Evolutionary conservation across 2,113 vertebrate genomes (phyloP).

Genomic region (Chroicocephalus ridibundus): DNA sequence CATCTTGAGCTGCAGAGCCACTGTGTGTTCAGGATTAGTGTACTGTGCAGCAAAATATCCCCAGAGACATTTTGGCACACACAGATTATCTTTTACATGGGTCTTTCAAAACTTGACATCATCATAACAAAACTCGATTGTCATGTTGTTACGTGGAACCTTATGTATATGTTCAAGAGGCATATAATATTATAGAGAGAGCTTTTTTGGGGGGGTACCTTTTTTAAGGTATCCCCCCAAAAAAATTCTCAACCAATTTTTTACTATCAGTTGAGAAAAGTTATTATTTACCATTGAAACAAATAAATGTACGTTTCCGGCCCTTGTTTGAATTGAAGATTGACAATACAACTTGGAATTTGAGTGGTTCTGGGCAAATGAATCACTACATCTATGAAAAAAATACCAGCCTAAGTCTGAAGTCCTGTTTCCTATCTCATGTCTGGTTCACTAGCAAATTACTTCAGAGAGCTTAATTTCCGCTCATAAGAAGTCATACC

Average conservation of each 20-base stretch:
- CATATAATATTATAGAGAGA: background rate
- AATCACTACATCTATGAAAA: background rate
- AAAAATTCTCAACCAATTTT: background rate
- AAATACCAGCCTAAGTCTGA: background rate
- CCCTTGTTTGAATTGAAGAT: background rate
- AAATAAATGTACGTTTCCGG: background rate
- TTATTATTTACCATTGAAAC: background rate
- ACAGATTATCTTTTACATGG: rapidly evolving
- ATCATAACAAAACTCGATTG: rapidly evolving
- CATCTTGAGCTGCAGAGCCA: background rate
- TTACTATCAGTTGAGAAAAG: background rate
- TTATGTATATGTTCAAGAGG: background rate
- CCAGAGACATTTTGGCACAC: background rate
- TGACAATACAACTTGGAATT: background rate
- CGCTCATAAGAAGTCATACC: background rate
- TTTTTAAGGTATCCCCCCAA: too few relatives aligned
- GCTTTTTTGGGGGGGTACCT: background rate
- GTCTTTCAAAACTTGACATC: background rate
- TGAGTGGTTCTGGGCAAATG: background rate
- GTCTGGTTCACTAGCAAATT: background rate
- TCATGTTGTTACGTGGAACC: background rate
- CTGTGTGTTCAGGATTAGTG: background rate
- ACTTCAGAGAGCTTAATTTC: background rate
- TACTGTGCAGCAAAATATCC: background rate
- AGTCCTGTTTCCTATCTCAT: background rate